Evolutionary conservation across 2,888 invertebrate species (phyloP), one percentile per base, ranked within the genome.

Genomic region (Ecliptopera silaceata): DNA sequence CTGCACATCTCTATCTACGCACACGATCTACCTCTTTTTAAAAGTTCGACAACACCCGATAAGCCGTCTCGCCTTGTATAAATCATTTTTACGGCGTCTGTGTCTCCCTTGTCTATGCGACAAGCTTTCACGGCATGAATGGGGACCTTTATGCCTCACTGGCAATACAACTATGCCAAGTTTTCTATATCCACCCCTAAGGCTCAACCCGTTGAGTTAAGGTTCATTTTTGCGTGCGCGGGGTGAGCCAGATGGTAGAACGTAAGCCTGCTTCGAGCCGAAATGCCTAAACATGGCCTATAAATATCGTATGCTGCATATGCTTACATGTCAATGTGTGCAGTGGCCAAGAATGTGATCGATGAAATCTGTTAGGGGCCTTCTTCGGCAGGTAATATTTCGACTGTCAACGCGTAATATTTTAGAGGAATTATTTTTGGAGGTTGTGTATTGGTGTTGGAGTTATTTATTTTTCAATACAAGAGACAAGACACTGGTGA

Each of bases 101-200:
- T 72, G 70, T 72, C 75, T 67, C 79, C 75, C 81, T 82, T 83
- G 84, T 84, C 84, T 87, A 84, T 82, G 82, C 78, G 79, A 81
- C 82, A 81, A 77, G 79, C 87, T 89, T 88, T 86, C 86, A 86
- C 76, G 77, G 75, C 78, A 69, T 85, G 86, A 86, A 88, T 86
- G 75, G 81, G 72, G 70, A 74, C 77, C 83, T 86, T 86, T 88
- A 88, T 84, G 74, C 78, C 74, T 73, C 71, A 74, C 74, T 77
- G 77, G 72, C 75, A 76, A 74, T 79, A 76, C 74, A 77, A 68
- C 64, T 66, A 66, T 56, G 47, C 67, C 62, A 66, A 61, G 46
- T 36, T 58, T 49, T 43, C 10, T 53, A 53, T 57, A 47, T 69
- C 26, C 18, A 31, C 11, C 32, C 13, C 34, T 41, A n/a, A 54